Evolutionary conservation across 2,797 vertebrate species (phyloP), one percentile per base, ranked within the genome.

Genomic region (Enteromius thamalakanensis): DNA sequence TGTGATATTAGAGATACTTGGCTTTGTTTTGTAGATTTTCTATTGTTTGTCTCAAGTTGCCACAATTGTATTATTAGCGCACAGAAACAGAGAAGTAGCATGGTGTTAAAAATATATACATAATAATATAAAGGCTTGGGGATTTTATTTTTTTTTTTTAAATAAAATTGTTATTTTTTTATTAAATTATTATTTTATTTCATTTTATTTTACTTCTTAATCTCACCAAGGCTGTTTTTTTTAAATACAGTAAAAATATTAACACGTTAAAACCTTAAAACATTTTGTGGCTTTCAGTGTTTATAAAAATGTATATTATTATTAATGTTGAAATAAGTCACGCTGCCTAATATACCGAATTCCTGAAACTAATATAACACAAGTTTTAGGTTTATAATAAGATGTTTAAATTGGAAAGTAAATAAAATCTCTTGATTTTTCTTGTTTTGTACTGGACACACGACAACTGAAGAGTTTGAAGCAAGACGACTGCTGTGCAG

Each of bases 1-100:
- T 78, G 37, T 45, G 76, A 64, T 77, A 64, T 45, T 77, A 32
- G 58, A 78, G 40, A 78, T 47, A 60, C 26, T 77, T 77, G 62
- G 15, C 26, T 65, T 78, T 78, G 15, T 32, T 3, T 42, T 45
- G 15, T 11, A 9, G 7, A 77, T 64, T 71, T 47, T 76, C 11
- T 45, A 19, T 45, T 62, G 3, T 32, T 6, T 74, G 10, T 74
- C 19, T 74, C 49, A 12, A n/a, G 11, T 37, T 74, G 49, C 71
- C 19, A 74, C 11, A 53, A 11, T 34, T 14, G 51, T 17, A 21
- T 34, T 74, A 34, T 74, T 55, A 55, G 29, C 1, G 0, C 32
- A 76, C 12, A 42, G 19, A 19, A 17, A 60, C 21, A 53, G 53
- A 34, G 12, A 53, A 19, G 11, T 51, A 72, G 29, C 17, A 51